Evolutionary conservation across 64 coral and sea anemone species (phyloP).

Genomic region (Hydrozoanthus tunicans): DNA sequence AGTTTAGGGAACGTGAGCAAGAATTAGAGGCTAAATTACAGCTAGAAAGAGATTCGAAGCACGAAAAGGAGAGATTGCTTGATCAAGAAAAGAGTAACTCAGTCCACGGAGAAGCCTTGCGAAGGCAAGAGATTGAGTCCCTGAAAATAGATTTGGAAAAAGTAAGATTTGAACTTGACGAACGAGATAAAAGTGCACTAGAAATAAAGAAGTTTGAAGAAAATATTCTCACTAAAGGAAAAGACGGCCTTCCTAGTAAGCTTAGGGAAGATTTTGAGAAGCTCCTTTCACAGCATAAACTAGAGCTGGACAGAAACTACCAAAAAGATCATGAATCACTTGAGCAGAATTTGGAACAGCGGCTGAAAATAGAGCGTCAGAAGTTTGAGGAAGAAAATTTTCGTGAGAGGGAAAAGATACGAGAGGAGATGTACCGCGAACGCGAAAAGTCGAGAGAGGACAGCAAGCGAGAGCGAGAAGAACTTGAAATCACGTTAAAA

Average conservation of each 20-base stretch:
- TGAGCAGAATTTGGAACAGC: conserved; percentile 46
- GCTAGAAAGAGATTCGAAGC: conserved; percentile 49
- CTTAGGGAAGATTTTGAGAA: conserved; percentile 92
- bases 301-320: conserved; percentile 78
- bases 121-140: conserved; percentile 58
- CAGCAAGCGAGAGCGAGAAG: conserved; percentile 63
- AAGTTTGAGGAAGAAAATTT: conserved; percentile 58
- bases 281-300: conserved; percentile 73
- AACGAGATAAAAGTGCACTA: conserved; percentile 55
- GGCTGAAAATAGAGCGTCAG: conserved; percentile 36
- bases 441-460: conserved; percentile 70
- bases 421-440: conserved; percentile 63
- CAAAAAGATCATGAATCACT: conserved; percentile 70
- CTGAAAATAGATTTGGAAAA: conserved; percentile 70
- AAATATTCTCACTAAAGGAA: conserved; percentile 64
- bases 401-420: conserved; percentile 57
- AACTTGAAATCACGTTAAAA: conserved; percentile 14
- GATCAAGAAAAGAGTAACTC: conserved; percentile 31
- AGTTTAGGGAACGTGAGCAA: conserved; percentile 29
- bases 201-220: conserved; percentile 83
- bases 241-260: conserved; percentile 74
- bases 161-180: conserved; percentile 73
- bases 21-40: conserved; percentile 60
- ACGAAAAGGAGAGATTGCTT: conserved; percentile 24
- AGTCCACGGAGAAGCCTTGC: neutral